These are phyloP conservation scores for Potamilus streckersoni DNA, from an alignment of 1,140 invertebrate species.

Conservation along the genomic window DNA sequence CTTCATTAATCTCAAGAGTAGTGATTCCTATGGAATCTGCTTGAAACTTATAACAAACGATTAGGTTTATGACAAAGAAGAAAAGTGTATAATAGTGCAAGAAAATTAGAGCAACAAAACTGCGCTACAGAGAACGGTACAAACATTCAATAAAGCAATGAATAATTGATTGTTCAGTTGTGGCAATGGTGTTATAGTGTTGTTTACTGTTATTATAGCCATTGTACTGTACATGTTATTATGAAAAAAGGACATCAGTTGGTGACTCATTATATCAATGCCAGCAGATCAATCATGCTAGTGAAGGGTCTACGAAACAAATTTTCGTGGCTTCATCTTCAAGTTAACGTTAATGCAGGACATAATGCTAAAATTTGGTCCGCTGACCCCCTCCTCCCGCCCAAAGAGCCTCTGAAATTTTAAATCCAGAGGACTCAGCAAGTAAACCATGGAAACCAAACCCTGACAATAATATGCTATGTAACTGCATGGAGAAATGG, in stretches of 20 bases:
- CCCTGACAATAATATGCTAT: conserved; percentile 12
- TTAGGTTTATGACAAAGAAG: too few species aligned
- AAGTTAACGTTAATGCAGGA: conserved; percentile 19
- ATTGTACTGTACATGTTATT: conserved; percentile 35
- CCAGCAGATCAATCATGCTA: conserved; percentile 19
- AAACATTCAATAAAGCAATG: conserved; percentile 18
- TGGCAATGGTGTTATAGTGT: conserved; percentile 22
- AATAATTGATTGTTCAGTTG: conserved; percentile 35
- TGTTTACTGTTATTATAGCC: conserved; percentile 40
- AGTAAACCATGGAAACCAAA: background rate
- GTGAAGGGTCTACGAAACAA: conserved; percentile 15
- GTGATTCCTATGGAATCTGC: conserved; percentile 10
- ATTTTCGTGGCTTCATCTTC: background rate
- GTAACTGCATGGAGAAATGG: too few species aligned
- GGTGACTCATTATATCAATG: conserved; percentile 24
- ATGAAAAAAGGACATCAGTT: background rate
- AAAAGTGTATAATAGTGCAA: background rate
- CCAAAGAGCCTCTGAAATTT: conserved; percentile 1
- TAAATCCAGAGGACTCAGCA: conserved; percentile 23
- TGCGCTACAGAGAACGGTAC: background rate
- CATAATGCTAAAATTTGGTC: conserved; percentile 4
- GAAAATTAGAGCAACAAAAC: background rate
- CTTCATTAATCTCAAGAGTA: too few species aligned
- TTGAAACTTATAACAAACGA: background rate
- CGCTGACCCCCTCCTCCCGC: background rate